Evolutionary conservation across 1,140 invertebrate genomes (phyloP).

Genomic region (Drosophila lacteicornis): DNA sequence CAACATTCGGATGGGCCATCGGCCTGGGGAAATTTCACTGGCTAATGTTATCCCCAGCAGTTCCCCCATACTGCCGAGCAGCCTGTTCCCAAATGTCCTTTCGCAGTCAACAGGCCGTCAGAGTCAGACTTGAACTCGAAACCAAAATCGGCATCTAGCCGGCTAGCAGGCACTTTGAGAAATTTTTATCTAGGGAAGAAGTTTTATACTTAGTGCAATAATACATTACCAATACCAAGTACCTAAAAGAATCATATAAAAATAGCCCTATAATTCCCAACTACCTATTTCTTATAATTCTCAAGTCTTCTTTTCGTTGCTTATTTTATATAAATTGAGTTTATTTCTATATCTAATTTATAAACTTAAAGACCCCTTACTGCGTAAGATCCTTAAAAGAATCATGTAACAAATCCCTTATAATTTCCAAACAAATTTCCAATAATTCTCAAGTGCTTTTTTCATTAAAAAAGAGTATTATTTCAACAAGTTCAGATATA

Average conservation of each 20-base stretch:
- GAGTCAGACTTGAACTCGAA: conserved; percentile 27
- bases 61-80: not conserved
- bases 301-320: not conserved
- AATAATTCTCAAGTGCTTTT: not conserved
- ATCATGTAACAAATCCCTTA: not conserved
- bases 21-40: conserved; percentile 76
- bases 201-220: not conserved
- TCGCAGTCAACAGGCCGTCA: conserved; percentile 65
- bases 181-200: not conserved
- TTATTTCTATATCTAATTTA: not conserved
- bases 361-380: not conserved
- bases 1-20: conserved; percentile 42
- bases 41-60: conserved; percentile 66
- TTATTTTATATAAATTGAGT: too few species aligned
- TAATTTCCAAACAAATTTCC: not conserved
- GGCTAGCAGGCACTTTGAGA: conserved; percentile 5
- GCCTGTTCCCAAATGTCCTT: conserved; percentile 29
- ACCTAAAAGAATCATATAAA: not conserved
- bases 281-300: not conserved
- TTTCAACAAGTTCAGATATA: not conserved
- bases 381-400: not conserved
- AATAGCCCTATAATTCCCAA: not conserved
- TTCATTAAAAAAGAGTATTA: too few species aligned
- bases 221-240: too few species aligned
- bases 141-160: conserved; percentile 9